Conservation (phyloP, 2,888 invertebrate genomes). For the Pelosia muscerda region DNA sequence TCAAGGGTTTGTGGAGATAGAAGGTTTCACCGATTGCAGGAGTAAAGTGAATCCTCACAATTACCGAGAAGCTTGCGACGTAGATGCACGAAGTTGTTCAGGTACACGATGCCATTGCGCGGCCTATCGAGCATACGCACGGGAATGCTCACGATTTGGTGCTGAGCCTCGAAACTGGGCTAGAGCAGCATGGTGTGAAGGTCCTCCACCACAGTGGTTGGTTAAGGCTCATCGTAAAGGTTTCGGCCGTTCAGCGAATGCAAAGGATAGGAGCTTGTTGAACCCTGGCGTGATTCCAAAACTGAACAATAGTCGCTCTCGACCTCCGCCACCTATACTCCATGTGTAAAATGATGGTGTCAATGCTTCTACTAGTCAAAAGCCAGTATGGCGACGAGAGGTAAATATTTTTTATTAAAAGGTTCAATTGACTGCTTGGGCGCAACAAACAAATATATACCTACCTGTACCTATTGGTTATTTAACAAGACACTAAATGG, state of each 20-base stretch:
- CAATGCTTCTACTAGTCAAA: slow-evolving; percentile 82
- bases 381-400: slow-evolving; percentile 78
- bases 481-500: not conserved
- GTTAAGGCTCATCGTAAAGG: slow-evolving; percentile 62
- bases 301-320: slow-evolving; percentile 69
- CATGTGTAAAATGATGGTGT: slow-evolving; percentile 64
- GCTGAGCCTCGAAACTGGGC: slow-evolving; percentile 91
- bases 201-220: slow-evolving; percentile 75
- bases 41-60: slow-evolving; percentile 92
- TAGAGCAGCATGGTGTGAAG: slow-evolving; percentile 89
- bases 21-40: slow-evolving; percentile 92
- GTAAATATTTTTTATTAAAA: slow-evolving; percentile 46
- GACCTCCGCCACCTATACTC: slow-evolving; percentile 81
- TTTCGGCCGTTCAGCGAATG: slow-evolving; percentile 33
- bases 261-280: slow-evolving; percentile 57
- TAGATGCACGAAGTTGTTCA: slow-evolving; percentile 96
- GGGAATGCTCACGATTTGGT: slow-evolving; percentile 94
- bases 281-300: slow-evolving; percentile 68
- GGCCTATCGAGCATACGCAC: slow-evolving; percentile 95
- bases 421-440: not conserved
- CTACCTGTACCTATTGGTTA: not conserved
- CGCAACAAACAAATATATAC: too few relatives aligned
- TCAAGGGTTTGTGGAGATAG: slow-evolving; percentile 80
- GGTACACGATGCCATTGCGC: slow-evolving; percentile 94
- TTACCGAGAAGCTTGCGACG: slow-evolving; percentile 94